Conservation (phyloP, 64 coral and sea anemone genomes). For the Cladopsammia gracilis region DNA sequence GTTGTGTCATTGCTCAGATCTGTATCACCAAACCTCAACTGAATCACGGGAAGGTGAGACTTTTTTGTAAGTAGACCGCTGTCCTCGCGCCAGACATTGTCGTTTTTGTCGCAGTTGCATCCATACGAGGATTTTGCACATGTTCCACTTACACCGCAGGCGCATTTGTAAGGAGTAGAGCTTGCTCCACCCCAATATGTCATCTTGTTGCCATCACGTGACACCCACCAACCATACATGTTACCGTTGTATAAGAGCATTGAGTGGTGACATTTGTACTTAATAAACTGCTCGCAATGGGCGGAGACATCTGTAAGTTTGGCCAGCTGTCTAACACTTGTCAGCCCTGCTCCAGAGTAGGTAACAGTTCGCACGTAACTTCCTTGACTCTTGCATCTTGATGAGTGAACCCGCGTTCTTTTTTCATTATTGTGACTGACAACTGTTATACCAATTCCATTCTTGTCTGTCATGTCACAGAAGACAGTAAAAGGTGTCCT, state of each 20-base stretch:
- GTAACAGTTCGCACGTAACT: constrained; percentile 8
- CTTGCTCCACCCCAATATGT: neutral
- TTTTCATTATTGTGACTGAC: constrained; percentile 55
- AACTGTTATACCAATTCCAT: constrained; percentile 59
- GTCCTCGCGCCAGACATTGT: constrained; percentile 1
- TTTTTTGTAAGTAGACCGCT: neutral
- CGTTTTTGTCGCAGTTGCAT: constrained; percentile 32
- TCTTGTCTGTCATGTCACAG: constrained; percentile 66
- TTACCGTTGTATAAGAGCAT: neutral
- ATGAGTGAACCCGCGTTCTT: constrained; percentile 5
- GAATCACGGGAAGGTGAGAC: neutral
- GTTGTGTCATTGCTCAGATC: too few relatives aligned
- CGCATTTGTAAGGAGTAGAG: constrained; percentile 8
- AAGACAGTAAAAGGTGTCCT: constrained; percentile 14
- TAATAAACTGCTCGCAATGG: constrained; percentile 71
- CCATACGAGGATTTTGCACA: neutral
- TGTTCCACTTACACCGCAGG: neutral
- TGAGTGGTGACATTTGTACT: constrained; percentile 31
- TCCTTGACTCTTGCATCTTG: neutral
- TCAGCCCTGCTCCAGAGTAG: constrained; percentile 1
- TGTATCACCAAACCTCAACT: neutral
- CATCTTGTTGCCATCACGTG: neutral
- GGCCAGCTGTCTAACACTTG: constrained; percentile 8
- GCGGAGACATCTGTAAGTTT: constrained; percentile 24
- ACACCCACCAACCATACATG: neutral